phyloP scores from a whole-genome alignment of 1,140 invertebrate species.

The Euwallacea similis region DNA sequence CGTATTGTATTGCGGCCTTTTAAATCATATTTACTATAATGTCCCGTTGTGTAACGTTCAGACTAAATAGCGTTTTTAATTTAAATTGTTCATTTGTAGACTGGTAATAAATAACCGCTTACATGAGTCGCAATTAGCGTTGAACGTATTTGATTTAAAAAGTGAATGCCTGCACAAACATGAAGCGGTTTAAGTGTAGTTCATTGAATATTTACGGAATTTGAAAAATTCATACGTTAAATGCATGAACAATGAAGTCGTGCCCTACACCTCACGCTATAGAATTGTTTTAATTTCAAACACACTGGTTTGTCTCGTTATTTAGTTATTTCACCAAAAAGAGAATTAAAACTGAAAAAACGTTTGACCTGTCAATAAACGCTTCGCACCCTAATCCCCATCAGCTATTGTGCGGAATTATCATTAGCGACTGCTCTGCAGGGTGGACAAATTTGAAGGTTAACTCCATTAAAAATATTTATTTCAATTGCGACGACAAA shows the following conservation, averaged over 20 bases:
- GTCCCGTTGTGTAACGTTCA: neutral
- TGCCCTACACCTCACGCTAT: neutral
- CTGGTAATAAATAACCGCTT: too few relatives aligned
- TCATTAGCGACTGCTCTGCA: too few relatives aligned
- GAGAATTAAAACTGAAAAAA: constrained; percentile 10
- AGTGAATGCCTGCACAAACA: neutral
- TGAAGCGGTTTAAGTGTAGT: neutral
- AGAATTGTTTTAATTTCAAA: neutral
- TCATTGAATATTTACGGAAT: neutral
- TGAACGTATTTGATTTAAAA: too few relatives aligned
- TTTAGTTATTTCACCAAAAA: constrained; percentile 1
- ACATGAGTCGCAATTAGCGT: too few relatives aligned
- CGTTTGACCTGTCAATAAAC: constrained; percentile 3
- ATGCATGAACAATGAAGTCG: neutral
- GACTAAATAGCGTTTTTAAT: too few relatives aligned
- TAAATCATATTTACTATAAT: constrained; percentile 13
- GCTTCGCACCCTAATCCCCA: neutral
- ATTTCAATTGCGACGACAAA: too few relatives aligned
- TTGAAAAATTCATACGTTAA: neutral
- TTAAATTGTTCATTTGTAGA: too few relatives aligned
- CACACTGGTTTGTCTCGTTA: neutral
- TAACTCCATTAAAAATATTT: too few relatives aligned
- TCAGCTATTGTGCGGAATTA: neutral
- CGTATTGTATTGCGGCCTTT: constrained; percentile 11
- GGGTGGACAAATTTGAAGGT: too few relatives aligned